Evolutionary conservation across 2,113 vertebrate species (phyloP).

Genomic region (Mixornis gularis): DNA sequence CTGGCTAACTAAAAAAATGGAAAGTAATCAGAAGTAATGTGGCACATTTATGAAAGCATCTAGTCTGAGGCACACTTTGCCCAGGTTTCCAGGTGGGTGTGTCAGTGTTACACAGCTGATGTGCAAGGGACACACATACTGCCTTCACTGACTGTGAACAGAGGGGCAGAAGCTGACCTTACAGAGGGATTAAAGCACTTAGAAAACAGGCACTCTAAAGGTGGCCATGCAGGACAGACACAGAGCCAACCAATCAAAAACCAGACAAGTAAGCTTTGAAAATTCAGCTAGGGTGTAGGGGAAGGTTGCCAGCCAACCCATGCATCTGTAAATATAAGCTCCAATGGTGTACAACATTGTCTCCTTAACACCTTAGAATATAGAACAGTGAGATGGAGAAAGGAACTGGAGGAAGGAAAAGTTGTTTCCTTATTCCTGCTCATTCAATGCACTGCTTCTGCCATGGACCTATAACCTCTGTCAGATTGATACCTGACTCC

Average conservation of each 20-base stretch:
- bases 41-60: background rate
- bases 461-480: background rate
- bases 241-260: background rate
- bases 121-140: accelerated
- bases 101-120: background rate
- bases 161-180: background rate
- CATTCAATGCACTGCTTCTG: background rate
- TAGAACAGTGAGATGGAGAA: background rate
- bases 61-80: background rate
- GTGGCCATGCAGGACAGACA: background rate
- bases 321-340: background rate
- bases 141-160: background rate
- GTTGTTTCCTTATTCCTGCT: background rate
- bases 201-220: background rate
- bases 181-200: background rate
- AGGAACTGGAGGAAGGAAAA: background rate
- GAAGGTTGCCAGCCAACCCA: background rate
- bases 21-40: background rate
- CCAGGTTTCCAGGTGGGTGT: background rate
- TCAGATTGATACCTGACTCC: background rate
- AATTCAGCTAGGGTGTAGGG: background rate
- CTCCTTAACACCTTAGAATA: background rate
- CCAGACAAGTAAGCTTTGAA: background rate
- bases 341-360: background rate
- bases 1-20: background rate